Evolutionary conservation across 2,888 invertebrate genomes (phyloP), one percentile per base, ranked within the genome.

Genomic region (Hirudinaria manillensis): DNA sequence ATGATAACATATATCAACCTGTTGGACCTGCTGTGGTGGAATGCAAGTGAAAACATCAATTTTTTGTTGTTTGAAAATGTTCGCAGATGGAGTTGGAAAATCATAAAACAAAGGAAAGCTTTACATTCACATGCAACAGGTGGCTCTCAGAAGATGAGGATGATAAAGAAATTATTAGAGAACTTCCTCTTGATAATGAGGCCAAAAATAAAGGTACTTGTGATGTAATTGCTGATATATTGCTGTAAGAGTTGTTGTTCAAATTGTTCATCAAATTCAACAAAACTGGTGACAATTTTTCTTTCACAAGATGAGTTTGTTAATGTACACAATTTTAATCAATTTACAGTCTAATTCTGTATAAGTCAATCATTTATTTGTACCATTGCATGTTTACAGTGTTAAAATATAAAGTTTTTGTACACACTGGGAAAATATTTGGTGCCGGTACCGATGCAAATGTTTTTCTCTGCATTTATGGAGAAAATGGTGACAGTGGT

Each of bases 101-200:
- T 72, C 81, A 83, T 81, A 76, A 75, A 10, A 81, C 82, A 2
- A 82, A 83, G 73, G 82, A 84, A 75, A 80, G 79, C 34, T 86
- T 82, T 77, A 66, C 75, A 29, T 86, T 84, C 78, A 75, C 74
- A 4, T 85, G 85, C 79, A 80, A 80, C 16, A 79, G 83, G 36
- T 86, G 86, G 86, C 77, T 86, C 77, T 84, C 85, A 0, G 80
- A 80, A 4, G 82, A 83, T 76, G 85, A 86, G 77, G 86, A 84
- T 76, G 85, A 86, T 76, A 79, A 81, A n/a, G 79, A 82, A 36
- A 82, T 82, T 27, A 80, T 85, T 2, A 77, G 86, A 74, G 86
- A 86, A 78, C 72, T 85, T 51, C 84, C 85, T 6, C 85, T 29
- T 29, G 29, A 34, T 45, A 51, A 27, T 68, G 66, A 38, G 19